Conservation (phyloP, 2,113 vertebrate species). For the Sapayoa aenigma region DNA sequence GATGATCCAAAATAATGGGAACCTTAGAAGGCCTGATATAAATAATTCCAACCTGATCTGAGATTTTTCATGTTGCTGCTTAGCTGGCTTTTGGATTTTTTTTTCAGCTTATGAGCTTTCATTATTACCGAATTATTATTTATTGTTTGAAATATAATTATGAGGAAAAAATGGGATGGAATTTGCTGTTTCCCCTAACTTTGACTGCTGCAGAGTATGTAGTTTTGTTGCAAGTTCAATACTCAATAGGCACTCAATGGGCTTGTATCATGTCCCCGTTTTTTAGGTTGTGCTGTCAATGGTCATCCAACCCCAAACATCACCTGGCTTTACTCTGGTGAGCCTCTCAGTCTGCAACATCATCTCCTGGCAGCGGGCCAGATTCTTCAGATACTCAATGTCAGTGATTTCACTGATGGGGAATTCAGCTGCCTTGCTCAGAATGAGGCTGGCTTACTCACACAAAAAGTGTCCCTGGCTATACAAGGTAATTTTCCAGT, state of each 20-base stretch:
- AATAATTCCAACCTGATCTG: background rate
- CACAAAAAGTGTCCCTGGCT: constrained; percentile 62
- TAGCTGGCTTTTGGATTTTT: background rate
- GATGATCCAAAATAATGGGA: background rate
- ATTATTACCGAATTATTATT: background rate
- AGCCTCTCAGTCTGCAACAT: constrained; percentile 57
- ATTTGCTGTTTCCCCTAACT: rapidly evolving
- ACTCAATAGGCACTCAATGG: background rate
- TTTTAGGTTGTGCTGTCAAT: constrained; percentile 76
- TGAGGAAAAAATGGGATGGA: background rate
- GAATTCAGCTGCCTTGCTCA: constrained; percentile 80
- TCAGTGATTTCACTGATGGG: constrained; percentile 62
- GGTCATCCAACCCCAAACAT: constrained; percentile 75
- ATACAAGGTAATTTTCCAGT: constrained; percentile 71
- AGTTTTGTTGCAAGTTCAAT: background rate
- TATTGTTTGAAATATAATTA: background rate
- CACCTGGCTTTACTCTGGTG: constrained; percentile 74
- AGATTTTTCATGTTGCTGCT: background rate
- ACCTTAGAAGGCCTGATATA: background rate
- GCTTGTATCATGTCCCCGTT: background rate
- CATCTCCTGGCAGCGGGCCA: constrained; percentile 66
- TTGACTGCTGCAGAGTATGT: background rate
- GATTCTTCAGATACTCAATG: constrained; percentile 73
- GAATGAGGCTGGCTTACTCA: constrained; percentile 74
- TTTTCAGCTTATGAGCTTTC: background rate